These are phyloP conservation scores for Pangasius larnaudii DNA, from an alignment of 2,797 vertebrate genomes.

Conservation along the genomic window DNA sequence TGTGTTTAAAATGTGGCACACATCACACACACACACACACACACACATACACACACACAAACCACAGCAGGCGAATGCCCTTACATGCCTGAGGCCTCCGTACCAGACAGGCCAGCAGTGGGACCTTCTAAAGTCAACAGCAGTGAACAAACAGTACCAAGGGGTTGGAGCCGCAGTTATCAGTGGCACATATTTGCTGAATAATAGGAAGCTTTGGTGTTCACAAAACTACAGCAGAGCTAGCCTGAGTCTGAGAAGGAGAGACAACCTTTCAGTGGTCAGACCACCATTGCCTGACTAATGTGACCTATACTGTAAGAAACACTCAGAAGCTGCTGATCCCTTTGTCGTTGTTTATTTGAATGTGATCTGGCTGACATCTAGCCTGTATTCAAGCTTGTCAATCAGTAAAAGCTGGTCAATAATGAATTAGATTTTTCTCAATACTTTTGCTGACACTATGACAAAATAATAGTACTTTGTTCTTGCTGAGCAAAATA, in stretches of 20 bases:
- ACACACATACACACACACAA: constrained; percentile 34
- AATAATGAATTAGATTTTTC: constrained; percentile 5
- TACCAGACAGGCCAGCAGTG: constrained; percentile 42
- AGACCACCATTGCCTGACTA: constrained; percentile 1
- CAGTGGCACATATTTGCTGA: constrained; percentile 47
- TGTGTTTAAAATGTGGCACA: constrained; percentile 18
- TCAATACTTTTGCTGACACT: neutral
- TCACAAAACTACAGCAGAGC: constrained; percentile 1
- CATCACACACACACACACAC: constrained; percentile 19
- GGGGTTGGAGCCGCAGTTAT: constrained; percentile 41
- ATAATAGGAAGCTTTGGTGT: constrained; percentile 42
- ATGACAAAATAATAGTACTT: neutral
- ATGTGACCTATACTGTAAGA: constrained; percentile 28
- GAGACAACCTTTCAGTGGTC: constrained; percentile 13
- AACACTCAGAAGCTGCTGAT: constrained; percentile 22
- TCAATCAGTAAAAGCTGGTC: constrained; percentile 5
- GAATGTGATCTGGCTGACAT: neutral
- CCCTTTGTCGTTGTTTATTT: too few relatives aligned
- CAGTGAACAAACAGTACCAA: constrained; percentile 57
- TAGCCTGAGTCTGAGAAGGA: constrained; percentile 3
- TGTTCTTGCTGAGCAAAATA: constrained; percentile 12
- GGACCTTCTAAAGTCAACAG: constrained; percentile 58
- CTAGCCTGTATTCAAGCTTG: constrained; percentile 26
- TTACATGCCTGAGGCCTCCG: constrained; percentile 50
- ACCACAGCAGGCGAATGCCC: constrained; percentile 33